Base-by-base conservation (phyloP, 2,888 invertebrate genomes). In the Leptopilina drosophilae region DNA sequence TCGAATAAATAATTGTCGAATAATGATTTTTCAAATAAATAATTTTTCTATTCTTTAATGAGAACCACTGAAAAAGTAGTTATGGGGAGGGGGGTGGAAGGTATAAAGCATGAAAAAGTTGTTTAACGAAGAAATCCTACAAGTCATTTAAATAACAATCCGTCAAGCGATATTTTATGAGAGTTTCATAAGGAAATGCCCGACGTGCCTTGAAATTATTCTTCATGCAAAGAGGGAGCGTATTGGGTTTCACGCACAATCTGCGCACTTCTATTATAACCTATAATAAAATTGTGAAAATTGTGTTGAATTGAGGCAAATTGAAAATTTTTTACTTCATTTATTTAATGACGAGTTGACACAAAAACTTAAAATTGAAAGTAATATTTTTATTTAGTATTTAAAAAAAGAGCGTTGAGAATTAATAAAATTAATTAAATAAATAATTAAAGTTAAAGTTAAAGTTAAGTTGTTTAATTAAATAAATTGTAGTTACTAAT, bases 121-220 rank as follows among this genome's bases (percentile, higher is more conserved):
- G 78, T 79, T 80, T 77, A 79, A 80, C 77, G 79, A 40, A 77
- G 78, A 80, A 80, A 81, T 49, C 12, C 66, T 40, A 42, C 46
- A 76, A 78, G 79, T 82, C 80, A 80, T 82, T 83, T 81, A 75
- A 78, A 81, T 85, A 85, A 84, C 82, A 84, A 87, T 85, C 86
- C 86, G 85, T 84, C 85, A 84, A 82, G 86, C 83, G 81, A 85
- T 87, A 86, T 87, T 89, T 89, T 88, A 89, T 84, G 88, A 86
- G 85, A 86, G 85, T 85, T 84, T 87, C 87, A 89, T 89, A 89
- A 89, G 89, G 88, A 89, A 89, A 88, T 81, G 87, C 42, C 87
- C 88, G 87, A 87, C 88, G 85, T 78, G 81, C 81, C 84, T 82
- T 81, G 78, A 82, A 81, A 88, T 89, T 89, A 87, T 87, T 88